These are phyloP conservation scores for Sturnira hondurensis DNA, from an alignment of 2,113 vertebrate species.

Conservation along the genomic window DNA sequence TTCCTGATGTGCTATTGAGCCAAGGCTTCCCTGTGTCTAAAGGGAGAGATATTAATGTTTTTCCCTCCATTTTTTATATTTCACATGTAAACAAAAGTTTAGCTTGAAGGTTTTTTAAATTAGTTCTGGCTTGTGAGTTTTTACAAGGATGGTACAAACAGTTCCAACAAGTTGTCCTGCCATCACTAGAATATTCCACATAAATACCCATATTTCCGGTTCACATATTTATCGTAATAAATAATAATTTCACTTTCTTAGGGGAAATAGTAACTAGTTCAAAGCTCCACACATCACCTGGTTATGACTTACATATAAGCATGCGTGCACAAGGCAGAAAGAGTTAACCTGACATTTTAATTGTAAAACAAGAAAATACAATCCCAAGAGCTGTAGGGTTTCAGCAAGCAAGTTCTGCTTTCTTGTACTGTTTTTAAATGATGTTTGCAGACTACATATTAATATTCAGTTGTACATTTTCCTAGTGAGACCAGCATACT, in stretches of 20 bases:
- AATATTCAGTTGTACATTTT: conserved; percentile 10
- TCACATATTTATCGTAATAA: not conserved
- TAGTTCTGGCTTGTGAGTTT: not conserved
- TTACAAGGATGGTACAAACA: not conserved
- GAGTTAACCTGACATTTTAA: not conserved
- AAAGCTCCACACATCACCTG: not conserved
- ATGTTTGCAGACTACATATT: not conserved
- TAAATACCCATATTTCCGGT: not conserved
- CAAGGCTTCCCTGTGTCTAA: not conserved
- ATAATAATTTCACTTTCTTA: not conserved
- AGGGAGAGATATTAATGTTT: not conserved
- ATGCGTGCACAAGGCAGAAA: not conserved
- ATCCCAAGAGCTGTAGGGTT: not conserved
- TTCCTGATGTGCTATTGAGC: not conserved
- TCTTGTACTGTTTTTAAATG: not conserved
- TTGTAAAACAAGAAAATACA: not conserved
- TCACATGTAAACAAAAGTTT: not conserved
- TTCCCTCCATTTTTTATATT: not conserved
- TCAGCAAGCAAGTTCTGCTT: not conserved
- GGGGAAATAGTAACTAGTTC: not conserved
- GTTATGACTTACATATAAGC: not conserved
- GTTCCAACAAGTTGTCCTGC: not conserved
- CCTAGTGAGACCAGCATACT: not conserved
- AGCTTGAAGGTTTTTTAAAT: not conserved
- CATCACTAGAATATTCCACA: not conserved